Evolutionary conservation across 2,113 vertebrate genomes (phyloP).

Genomic region (Dipodomys stephensi): DNA sequence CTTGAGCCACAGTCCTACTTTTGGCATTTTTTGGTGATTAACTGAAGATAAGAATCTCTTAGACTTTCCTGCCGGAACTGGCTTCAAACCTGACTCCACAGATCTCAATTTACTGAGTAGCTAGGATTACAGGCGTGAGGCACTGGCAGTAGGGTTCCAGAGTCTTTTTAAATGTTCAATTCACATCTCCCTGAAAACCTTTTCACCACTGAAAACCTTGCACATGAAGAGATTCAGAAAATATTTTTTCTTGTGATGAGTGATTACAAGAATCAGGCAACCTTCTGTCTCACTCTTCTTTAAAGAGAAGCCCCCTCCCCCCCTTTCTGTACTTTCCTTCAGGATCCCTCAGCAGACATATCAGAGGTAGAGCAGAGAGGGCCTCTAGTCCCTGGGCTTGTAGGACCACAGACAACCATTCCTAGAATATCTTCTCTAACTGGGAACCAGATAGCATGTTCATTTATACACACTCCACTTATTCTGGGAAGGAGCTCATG

Average conservation of each 20-base stretch:
- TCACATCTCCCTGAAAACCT: neutral
- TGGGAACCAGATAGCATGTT: neutral
- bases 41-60: no score
- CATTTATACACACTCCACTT: neutral
- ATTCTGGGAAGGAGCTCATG: conserved; percentile 18
- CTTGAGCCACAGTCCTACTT: no score
- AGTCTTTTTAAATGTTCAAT: neutral
- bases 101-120: no score
- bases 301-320: neutral
- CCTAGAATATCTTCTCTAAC: neutral
- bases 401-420: neutral
- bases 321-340: neutral
- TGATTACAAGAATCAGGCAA: neutral
- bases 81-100: no score
- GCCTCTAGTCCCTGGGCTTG: neutral
- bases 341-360: neutral
- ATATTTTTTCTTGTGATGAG: neutral
- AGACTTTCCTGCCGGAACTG: no score
- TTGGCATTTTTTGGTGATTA: no score
- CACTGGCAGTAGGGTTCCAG: neutral
- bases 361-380: neutral
- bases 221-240: neutral
- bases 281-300: neutral
- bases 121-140: no score
- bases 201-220: neutral